Conservation (phyloP, 2,113 vertebrate genomes). For the Terrapene triunguis region DNA sequence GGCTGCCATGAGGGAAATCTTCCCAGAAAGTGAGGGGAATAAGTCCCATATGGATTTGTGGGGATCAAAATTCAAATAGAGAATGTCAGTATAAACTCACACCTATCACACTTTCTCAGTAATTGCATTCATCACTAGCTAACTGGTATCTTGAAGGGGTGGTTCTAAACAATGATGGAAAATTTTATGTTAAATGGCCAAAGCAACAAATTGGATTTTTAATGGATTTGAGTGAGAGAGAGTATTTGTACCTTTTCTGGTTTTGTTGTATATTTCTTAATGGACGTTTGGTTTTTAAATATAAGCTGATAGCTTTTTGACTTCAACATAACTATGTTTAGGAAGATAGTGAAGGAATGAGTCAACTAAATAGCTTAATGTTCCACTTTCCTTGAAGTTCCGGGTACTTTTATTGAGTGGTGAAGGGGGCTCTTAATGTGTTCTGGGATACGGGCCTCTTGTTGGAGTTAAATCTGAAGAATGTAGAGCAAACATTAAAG, state of each 20-base stretch:
- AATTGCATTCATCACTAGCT: background rate
- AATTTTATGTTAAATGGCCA: background rate
- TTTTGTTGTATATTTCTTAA: background rate
- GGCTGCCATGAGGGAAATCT: background rate
- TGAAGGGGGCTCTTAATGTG: background rate
- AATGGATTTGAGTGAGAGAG: background rate
- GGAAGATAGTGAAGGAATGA: background rate
- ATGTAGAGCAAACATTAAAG: background rate
- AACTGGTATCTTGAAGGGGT: background rate
- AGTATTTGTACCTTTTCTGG: background rate
- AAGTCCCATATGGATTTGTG: background rate
- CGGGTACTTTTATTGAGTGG: background rate
- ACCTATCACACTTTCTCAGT: background rate
- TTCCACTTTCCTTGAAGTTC: background rate
- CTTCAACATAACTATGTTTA: background rate
- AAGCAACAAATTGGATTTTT: background rate
- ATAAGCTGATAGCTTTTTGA: background rate
- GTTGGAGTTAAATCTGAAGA: background rate
- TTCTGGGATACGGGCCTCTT: fast-evolving
- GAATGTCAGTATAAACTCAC: too few species aligned
- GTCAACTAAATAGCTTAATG: background rate
- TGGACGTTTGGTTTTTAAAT: background rate
- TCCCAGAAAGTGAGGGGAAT: background rate
- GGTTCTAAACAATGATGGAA: background rate
- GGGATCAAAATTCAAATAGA: background rate